These are phyloP conservation scores for Brevimyrus niger DNA, from an alignment of 2,113 vertebrate species.

Conservation along the genomic window DNA sequence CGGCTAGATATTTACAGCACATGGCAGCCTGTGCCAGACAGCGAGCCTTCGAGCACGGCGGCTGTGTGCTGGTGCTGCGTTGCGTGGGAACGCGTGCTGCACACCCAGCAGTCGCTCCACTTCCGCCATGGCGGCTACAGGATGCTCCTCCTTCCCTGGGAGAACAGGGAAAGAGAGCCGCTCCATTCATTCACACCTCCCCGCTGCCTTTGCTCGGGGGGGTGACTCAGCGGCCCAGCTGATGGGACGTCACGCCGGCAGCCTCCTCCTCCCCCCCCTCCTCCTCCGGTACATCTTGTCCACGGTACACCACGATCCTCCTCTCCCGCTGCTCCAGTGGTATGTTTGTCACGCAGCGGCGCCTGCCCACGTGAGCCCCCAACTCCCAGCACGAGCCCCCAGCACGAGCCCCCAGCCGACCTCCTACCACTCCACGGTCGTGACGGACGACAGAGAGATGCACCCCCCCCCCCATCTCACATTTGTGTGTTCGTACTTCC, in stretches of 20 bases:
- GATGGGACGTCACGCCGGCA: slow-evolving; percentile 1
- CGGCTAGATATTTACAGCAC: neutral
- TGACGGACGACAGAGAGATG: neutral
- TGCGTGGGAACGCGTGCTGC: neutral
- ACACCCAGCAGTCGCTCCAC: neutral
- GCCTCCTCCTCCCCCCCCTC: slow-evolving; percentile 7
- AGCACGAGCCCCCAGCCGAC: neutral
- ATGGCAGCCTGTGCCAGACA: neutral
- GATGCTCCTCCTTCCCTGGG: neutral
- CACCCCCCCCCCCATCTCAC: neutral
- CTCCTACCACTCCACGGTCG: neutral
- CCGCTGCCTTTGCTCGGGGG: slow-evolving; percentile 12
- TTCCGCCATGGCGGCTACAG: neutral
- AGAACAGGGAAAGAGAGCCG: slow-evolving; percentile 8
- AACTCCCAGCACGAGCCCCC: neutral
- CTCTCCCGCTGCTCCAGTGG: neutral
- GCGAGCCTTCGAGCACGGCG: neutral
- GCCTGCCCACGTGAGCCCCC: neutral
- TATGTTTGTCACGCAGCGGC: neutral
- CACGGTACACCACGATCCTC: neutral
- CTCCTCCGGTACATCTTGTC: neutral
- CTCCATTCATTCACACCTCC: slow-evolving; percentile 21
- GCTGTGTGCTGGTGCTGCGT: neutral
- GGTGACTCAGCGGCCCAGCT: slow-evolving; percentile 5
- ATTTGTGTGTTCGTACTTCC: neutral